Conservation (phyloP, 2,797 vertebrate genomes). For the Rhincodon typus region DNA sequence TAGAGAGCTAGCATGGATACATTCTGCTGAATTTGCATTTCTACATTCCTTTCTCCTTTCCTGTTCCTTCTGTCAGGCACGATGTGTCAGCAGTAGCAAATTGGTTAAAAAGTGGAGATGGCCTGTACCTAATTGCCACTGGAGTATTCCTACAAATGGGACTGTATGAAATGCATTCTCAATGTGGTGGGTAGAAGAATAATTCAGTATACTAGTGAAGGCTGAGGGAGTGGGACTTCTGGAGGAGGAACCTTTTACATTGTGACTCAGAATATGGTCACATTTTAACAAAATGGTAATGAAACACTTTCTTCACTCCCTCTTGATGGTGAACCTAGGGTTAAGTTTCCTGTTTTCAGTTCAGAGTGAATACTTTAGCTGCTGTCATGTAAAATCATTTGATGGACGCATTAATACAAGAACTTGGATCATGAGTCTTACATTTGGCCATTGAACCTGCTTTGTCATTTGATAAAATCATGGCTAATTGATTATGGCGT, state of each 20-base stretch:
- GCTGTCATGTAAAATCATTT: neutral
- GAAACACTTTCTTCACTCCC: neutral
- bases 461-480: too few species aligned
- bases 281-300: neutral
- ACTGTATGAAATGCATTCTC: neutral
- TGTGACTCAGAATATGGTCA: slow-evolving; percentile 14
- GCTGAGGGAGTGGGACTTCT: slow-evolving; percentile 20
- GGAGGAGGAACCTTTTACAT: slow-evolving; percentile 5
- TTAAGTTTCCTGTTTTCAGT: neutral
- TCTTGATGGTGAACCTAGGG: neutral
- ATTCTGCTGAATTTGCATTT: neutral
- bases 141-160: neutral
- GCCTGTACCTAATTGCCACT: neutral
- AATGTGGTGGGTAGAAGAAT: neutral
- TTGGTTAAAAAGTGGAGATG: neutral
- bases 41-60: neutral
- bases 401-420: too few species aligned
- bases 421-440: too few species aligned
- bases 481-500: too few species aligned
- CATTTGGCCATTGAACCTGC: too few species aligned
- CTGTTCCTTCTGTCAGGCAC: neutral
- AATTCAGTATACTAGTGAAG: neutral
- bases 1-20: too few species aligned
- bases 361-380: neutral
- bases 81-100: neutral